Evolutionary conservation across 2,888 invertebrate species (phyloP), one percentile per base, ranked within the genome.

Genomic region (Nectonema munidae): DNA sequence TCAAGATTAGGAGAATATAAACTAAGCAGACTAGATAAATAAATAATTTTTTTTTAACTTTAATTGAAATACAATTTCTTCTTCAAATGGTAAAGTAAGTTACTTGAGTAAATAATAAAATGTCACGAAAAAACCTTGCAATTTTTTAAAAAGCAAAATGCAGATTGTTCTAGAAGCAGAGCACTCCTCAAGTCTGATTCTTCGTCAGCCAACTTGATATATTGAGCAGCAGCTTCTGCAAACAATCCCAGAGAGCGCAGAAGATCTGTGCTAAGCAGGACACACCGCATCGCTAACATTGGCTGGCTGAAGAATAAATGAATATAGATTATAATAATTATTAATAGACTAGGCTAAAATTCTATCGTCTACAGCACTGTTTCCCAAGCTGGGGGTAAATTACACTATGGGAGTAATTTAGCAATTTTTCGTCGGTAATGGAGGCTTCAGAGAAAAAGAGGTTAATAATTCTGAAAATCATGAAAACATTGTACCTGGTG

Each of bases 101-200:
- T n/a, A n/a, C n/a, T n/a, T n/a, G n/a, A n/a, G n/a, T n/a, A n/a
- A n/a, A n/a, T n/a, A n/a, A n/a, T n/a, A n/a, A n/a, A n/a, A n/a
- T n/a, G n/a, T n/a, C n/a, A n/a, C n/a, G n/a, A n/a, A n/a, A n/a
- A n/a, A n/a, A n/a, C n/a, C n/a, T n/a, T n/a, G n/a, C n/a, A n/a
- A n/a, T n/a, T 19, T 19, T 34, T 34, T 4, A 19, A 5, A 34
- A 77, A 89, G 52, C 79, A 77, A 49, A 79, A 71, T 0, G 86
- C 71, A 1, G 86, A 83, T 54, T 86, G 83, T 54, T 95, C 89
- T 36, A 89, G 59, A 39, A 89, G 58, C 50, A 95, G 61, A 4
- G 83, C 89, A 45, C 79, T 79, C 40, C 79, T 65, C 39, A 95
- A 59, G 57, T 89, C 86, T n/a, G 79, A 76, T 53, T 89, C 86